Evolutionary conservation across 2,113 vertebrate genomes (phyloP), one percentile per base, ranked within the genome.

Genomic region (Manacus vitellinus): DNA sequence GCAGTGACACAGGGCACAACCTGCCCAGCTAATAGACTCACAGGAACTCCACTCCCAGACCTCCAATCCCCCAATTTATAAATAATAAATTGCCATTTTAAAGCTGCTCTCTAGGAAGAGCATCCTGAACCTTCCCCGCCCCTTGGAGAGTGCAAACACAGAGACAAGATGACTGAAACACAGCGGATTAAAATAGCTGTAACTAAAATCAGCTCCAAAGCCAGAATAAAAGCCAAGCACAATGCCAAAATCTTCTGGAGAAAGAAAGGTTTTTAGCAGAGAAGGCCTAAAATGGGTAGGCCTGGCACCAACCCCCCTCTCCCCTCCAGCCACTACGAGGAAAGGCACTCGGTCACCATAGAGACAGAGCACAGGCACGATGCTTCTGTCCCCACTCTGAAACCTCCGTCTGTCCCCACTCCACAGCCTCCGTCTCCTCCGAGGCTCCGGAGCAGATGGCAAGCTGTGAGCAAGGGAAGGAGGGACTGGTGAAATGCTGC

Each of bases 401-500:
- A 37, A 37, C 35, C 58, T 59, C 58, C n/a, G 56, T 59, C 31
- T 9, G 37, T 95, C 82, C 85, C 78, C 0, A 14, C 61, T 78
- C 62, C 1, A 0, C 71, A 79, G 54, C 54, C 92, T 73, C 67
- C 0, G 0, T 33, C 92, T 94, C 96, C 88, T 86, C 35, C 0
- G 52, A 94, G 88, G 92, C 91, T 88, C 66, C 0, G 2, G 74
- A 89, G 88, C 92, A 94, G 93, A 95, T 87, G 92, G 95, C 78
- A 94, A 85, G 94, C 94, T 82, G 91, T 10, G 66, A 96, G 88
- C 39, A 3, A 62, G 56, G 65, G 28, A 93, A 87, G 58, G 76
- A 85, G 92, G 70, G 63, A 88, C 84, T 85, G 92, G 81, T 89
- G 92, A 93, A 83, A 96, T 37, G 85, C 96, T 59, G 85, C 83